These are phyloP conservation scores for Seriola quinqueradiata DNA, from an alignment of 2,113 vertebrate genomes.

Conservation along the genomic window DNA sequence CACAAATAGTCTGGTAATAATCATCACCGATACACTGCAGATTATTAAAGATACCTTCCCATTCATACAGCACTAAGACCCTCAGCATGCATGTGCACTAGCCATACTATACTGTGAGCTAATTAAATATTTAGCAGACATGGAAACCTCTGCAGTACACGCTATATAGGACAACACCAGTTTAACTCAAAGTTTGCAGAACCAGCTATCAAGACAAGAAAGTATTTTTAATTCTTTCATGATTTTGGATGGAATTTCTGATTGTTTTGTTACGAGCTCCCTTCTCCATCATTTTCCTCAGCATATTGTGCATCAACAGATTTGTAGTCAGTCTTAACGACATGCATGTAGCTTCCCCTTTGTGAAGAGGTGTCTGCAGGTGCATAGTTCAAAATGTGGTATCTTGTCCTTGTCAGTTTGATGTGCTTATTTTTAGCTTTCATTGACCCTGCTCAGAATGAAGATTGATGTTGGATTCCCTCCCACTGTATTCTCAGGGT, in stretches of 20 bases:
- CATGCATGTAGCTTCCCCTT: neutral
- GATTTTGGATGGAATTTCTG: neutral
- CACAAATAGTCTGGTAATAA: neutral
- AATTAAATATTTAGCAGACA: conserved; percentile 65
- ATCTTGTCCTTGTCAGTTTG: conserved; percentile 37
- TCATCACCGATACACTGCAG: conserved; percentile 1
- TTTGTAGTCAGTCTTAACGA: neutral
- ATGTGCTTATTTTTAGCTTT: conserved; percentile 58
- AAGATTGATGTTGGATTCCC: conserved; percentile 59
- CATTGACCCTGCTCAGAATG: conserved; percentile 47
- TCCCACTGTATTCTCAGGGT: conserved; percentile 36
- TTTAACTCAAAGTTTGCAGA: neutral
- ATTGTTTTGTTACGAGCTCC: neutral
- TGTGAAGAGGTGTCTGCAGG: neutral
- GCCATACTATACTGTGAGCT: conserved; percentile 47
- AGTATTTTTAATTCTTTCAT: conserved; percentile 1
- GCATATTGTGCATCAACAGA: neutral
- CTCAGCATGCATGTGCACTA: conserved; percentile 5
- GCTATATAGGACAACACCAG: neutral
- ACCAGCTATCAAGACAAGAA: neutral
- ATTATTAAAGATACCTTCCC: conserved; percentile 5
- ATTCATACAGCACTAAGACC: conserved; percentile 6
- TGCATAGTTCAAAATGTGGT: conserved; percentile 17
- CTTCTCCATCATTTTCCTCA: neutral
- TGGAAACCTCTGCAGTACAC: neutral